Conservation (phyloP, 2,797 vertebrate species). For the Benthosema pterotum region DNA sequence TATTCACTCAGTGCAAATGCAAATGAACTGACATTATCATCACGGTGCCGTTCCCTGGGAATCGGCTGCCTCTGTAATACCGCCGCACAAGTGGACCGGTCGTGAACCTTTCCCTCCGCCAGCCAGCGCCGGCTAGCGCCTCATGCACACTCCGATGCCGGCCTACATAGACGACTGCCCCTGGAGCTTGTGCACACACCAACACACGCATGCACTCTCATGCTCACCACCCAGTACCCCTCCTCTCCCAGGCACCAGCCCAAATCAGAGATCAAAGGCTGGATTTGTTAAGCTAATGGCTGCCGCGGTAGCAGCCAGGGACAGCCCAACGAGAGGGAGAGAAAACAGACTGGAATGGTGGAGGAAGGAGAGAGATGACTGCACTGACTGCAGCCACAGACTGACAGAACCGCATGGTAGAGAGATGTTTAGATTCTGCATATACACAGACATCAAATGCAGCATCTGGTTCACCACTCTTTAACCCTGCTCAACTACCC, state of each 20-base stretch:
- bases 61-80: conserved; percentile 71
- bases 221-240: conserved; percentile 50
- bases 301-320: conserved; percentile 89
- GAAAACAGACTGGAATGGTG: conserved; percentile 58
- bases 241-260: conserved; percentile 80
- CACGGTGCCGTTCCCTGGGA: conserved; percentile 71
- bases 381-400: not conserved
- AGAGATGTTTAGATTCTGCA: no score
- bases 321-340: conserved; percentile 62
- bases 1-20: conserved; percentile 78
- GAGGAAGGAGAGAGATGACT: not conserved
- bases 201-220: not conserved
- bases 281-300: conserved; percentile 99
- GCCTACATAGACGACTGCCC: not conserved
- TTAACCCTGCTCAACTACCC: no score
- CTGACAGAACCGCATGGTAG: no score
- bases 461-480: conserved; percentile 20
- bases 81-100: conserved; percentile 73
- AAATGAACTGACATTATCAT: conserved; percentile 77
- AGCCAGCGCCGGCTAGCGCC: conserved; percentile 52
- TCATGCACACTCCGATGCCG: not conserved
- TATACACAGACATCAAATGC: conserved; percentile 39
- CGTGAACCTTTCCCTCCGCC: conserved; percentile 77
- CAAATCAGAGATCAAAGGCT: conserved; percentile 99
- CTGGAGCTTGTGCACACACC: conserved; percentile 46